A percentile compares a stretch with the other conserved stretches of the same genome.
Conservation (phyloP, 2,888 invertebrate species). For the Eristalis pertinax region DNA sequence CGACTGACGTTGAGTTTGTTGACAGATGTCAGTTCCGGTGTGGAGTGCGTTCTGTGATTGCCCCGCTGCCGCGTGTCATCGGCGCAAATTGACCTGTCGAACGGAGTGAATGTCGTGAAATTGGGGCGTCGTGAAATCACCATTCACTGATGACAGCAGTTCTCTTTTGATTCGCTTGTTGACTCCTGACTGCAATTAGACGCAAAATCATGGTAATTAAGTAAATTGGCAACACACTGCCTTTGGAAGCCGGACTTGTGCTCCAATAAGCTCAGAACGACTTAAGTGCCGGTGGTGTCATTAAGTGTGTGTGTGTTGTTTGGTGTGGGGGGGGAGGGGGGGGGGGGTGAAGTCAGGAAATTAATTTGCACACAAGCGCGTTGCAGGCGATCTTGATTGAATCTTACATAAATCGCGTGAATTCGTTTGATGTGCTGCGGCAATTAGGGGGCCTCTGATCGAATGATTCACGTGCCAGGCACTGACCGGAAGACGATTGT, state of each 20-base stretch:
- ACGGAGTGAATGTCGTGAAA: conserved; percentile 1
- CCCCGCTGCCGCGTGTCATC: conserved; percentile 18
- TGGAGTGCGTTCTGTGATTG: background rate
- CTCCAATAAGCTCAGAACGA: conserved; percentile 32
- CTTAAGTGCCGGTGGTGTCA: background rate
- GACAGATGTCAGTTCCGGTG: conserved; percentile 16
- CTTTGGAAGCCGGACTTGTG: conserved; percentile 26
- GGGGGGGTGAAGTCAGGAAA: no score
- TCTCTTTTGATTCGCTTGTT: conserved; percentile 15
- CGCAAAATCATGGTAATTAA: conserved; percentile 13
- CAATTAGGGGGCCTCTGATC: background rate
- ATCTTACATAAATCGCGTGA: background rate
- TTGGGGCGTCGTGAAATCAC: no score
- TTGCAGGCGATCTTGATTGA: background rate
- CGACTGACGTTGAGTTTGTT: background rate
- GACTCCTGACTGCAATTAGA: conserved; percentile 10
- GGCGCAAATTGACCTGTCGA: conserved; percentile 45
- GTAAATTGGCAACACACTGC: background rate
- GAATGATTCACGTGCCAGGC: background rate
- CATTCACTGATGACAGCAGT: background rate
- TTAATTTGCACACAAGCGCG: no score
- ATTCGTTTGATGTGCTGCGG: background rate
- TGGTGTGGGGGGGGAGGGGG: background rate
- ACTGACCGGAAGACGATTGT: background rate
- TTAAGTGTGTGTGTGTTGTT: conserved; percentile 1